Percentiles rank a stretch among this genome's conserved stretches.
These are phyloP conservation scores for Pyrochroa serraticornis DNA, from an alignment of 2,888 invertebrate genomes.

Conservation along the genomic window DNA sequence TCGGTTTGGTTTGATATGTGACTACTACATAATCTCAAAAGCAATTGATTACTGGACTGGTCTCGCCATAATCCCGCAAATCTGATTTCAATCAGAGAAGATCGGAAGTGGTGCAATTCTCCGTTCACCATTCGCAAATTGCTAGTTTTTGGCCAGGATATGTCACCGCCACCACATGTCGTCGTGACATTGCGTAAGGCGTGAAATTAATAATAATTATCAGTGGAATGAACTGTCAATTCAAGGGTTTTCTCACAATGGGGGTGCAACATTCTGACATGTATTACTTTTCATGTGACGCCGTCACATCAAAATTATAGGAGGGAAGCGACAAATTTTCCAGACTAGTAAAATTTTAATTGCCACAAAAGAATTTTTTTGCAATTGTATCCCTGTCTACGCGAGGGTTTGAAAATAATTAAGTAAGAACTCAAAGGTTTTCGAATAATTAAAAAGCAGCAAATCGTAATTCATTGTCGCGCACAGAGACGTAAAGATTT, in stretches of 20 bases:
- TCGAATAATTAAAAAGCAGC: slow-evolving; percentile 57
- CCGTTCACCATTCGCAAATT: slow-evolving; percentile 15
- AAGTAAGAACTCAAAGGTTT: slow-evolving; percentile 52
- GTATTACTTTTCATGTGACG: slow-evolving; percentile 44
- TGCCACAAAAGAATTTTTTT: slow-evolving; percentile 2
- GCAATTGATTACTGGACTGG: slow-evolving; percentile 19
- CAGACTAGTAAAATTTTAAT: slow-evolving; percentile 11
- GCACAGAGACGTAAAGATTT: slow-evolving; percentile 52
- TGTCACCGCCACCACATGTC: slow-evolving; percentile 41
- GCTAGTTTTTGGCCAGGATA: slow-evolving; percentile 2
- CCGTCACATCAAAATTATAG: slow-evolving; percentile 19
- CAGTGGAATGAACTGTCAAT: slow-evolving; percentile 56
- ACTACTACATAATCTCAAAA: slow-evolving; percentile 39
- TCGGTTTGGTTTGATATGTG: slow-evolving; percentile 49
- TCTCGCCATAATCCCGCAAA: slow-evolving; percentile 24
- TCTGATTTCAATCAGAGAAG: slow-evolving; percentile 24
- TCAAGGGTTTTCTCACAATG: slow-evolving; percentile 52
- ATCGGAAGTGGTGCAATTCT: neutral
- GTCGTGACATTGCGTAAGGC: slow-evolving; percentile 51
- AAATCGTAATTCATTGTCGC: slow-evolving; percentile 57
- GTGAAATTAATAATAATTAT: slow-evolving; percentile 58
- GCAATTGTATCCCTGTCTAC: neutral
- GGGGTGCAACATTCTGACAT: slow-evolving; percentile 52
- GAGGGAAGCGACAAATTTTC: slow-evolving; percentile 11
- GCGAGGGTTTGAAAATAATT: slow-evolving; percentile 36